Percentiles rank a stretch among this genome's conserved stretches.
phyloP scores from a whole-genome alignment of 2,888 invertebrate genomes.

The Apotomis capreana region DNA sequence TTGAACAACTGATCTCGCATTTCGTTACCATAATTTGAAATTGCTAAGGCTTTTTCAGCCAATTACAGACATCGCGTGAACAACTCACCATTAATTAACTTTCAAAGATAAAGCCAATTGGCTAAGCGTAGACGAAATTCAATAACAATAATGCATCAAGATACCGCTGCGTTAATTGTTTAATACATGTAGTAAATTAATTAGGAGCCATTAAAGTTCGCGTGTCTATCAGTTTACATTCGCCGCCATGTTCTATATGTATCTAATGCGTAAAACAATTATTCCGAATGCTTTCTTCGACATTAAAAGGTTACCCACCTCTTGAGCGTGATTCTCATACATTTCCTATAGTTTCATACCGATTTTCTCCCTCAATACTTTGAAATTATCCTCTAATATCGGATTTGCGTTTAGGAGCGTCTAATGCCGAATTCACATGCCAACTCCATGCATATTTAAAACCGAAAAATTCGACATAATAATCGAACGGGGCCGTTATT shows the following conservation, averaged over 20 bases:
- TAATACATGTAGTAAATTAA: conserved; percentile 83
- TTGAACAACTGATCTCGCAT: conserved; percentile 35
- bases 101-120: conserved; percentile 80
- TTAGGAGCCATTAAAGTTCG: conserved; percentile 78
- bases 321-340: conserved; percentile 31
- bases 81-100: conserved; percentile 73
- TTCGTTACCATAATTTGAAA: conserved; percentile 41
- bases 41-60: conserved; percentile 49
- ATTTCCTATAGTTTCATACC: conserved; percentile 26
- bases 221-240: conserved; percentile 56
- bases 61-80: conserved; percentile 76
- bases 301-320: conserved; percentile 32
- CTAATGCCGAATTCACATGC: conserved; percentile 69
- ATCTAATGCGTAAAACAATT: conserved; percentile 66
- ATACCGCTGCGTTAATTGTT: conserved; percentile 79
- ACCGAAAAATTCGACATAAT: conserved; percentile 60
- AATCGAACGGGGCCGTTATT: conserved; percentile 59
- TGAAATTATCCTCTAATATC: conserved; percentile 69
- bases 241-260: background rate
- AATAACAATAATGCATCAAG: conserved; percentile 79
- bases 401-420: conserved; percentile 67
- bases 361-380: conserved; percentile 42
- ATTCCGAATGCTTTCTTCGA: conserved; percentile 38
- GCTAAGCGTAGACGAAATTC: conserved; percentile 69
- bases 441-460: conserved; percentile 59